Evolutionary conservation across 2,797 vertebrate genomes (phyloP), one percentile per base, ranked within the genome.

Genomic region (Meda fulgida): DNA sequence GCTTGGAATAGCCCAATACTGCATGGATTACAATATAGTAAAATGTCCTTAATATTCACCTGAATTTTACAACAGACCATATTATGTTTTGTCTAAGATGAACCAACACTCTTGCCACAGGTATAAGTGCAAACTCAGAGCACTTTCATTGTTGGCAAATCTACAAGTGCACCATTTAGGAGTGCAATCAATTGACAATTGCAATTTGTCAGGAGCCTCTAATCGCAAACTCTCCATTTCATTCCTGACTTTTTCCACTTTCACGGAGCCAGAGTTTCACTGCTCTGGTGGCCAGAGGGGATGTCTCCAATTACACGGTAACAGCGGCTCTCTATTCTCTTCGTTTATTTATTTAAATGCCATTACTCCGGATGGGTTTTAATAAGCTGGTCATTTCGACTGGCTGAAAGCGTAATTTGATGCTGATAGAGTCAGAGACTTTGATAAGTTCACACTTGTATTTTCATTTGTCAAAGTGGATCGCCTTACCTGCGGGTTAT

Each of bases 321-420:
- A 78, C 66, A 73, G 29, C 16, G 2, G 21, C 48, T 82, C 73
- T 70, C 38, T 69, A 14, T 60, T 77, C 75, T 51, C 71, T 70
- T 67, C 38, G 34, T 81, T 77, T 85, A 81, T 87, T 87, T 87
- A 85, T 85, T 83, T 83, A 82, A 85, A 87, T 78, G 79, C 75
- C 79, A 78, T 85, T 87, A 85, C 73, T 71, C 21, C 1, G 19
- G 80, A 78, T 48, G 7, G 34, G 67, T 85, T 87, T 87, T 87
- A 87, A 85, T 85, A 81, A 82, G 83, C 10, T 51, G 79, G 83
- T 72, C 79, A 82, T 85, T 78, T 85, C 73, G 9, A 23, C 67
- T 38, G 77, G 76, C 66, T 63, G 69, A 80, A 85, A 72, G 72
- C 38, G 29, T 85, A 85, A 85, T 85, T 80, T 85, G 55, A 26